Evolutionary conservation across 2,888 invertebrate species (phyloP), one percentile per base, ranked within the genome.

Genomic region (Microdon myrmicae): DNA sequence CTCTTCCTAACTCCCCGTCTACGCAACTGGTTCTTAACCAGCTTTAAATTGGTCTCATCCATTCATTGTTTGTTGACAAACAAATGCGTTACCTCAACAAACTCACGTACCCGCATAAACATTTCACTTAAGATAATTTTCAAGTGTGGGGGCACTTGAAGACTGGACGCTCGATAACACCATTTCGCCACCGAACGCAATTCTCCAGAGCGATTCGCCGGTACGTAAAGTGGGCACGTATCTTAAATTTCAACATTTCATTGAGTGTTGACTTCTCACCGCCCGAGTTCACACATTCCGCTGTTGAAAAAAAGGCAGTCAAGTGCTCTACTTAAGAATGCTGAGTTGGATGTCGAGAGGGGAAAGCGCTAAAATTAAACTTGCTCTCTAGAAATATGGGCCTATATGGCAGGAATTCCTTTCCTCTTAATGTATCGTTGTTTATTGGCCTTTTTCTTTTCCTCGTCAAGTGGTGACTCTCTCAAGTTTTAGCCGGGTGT

Each of bases 301-400:
- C 25, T 25, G 7, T 16, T 12, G 4, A 4, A 29, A 20, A 26
- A 22, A 43, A 49, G 32, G 38, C 20, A 22, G 38, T 43, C 43
- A 56, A 56, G 56, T 49, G 56, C 32, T 56, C 49, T 41, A 56
- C 41, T 58, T 39, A 58, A 51, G 38, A n/a, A n/a, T n/a, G n/a
- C 51, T 4, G 22, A 32, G 51, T 51, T 58, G 26, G 37, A 32
- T 13, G 23, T 49, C 41, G 9, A 43, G 37, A 38, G 25, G 38
- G 43, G 56, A 51, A 7, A 25, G 49, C 43, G 44, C 38, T 51
- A 43, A 56, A 56, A 49, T 38, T 38, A 51, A 56, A 49, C 41
- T 41, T 28, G 35, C 28, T 48, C n/a, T 48, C 39, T 13, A 48
- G 39, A 47, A 47, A 14, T 45, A 32, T 12, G 14, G 19, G 13